Evolutionary conservation across 2,888 invertebrate species (phyloP).

Genomic region (Tanypteryx hageni): DNA sequence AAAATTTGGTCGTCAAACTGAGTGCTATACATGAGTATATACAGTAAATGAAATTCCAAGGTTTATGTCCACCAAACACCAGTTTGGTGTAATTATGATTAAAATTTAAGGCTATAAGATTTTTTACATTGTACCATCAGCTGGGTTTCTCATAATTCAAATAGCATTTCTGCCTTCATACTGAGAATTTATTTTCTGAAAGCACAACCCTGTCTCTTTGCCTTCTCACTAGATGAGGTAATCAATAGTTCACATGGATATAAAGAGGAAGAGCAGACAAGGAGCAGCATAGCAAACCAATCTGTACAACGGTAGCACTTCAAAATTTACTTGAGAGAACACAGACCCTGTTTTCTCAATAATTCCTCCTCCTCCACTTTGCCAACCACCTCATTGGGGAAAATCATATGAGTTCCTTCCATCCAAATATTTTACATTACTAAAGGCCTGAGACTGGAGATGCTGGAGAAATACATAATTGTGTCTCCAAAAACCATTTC

Average conservation of each 20-base stretch:
- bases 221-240: conserved; percentile 48
- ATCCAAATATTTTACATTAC: no score
- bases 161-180: conserved; percentile 44
- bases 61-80: conserved; percentile 60
- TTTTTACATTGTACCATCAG: conserved; percentile 61
- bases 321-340: no score
- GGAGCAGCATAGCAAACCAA: neutral
- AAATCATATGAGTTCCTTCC: no score
- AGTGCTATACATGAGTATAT: no score
- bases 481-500: no score
- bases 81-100: conserved; percentile 54
- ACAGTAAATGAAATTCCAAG: conserved; percentile 53
- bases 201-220: conserved; percentile 59
- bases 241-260: conserved; percentile 40
- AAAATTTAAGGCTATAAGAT: conserved; percentile 44
- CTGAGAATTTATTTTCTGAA: conserved; percentile 47
- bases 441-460: no score
- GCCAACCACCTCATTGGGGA: no score
- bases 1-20: no score
- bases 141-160: conserved; percentile 46
- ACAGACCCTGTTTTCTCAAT: no score
- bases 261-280: conserved; percentile 7
- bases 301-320: no score
- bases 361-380: no score
- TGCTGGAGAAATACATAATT: no score